Conservation (phyloP, 2,113 vertebrate genomes). For the Microtus richardsoni region DNA sequence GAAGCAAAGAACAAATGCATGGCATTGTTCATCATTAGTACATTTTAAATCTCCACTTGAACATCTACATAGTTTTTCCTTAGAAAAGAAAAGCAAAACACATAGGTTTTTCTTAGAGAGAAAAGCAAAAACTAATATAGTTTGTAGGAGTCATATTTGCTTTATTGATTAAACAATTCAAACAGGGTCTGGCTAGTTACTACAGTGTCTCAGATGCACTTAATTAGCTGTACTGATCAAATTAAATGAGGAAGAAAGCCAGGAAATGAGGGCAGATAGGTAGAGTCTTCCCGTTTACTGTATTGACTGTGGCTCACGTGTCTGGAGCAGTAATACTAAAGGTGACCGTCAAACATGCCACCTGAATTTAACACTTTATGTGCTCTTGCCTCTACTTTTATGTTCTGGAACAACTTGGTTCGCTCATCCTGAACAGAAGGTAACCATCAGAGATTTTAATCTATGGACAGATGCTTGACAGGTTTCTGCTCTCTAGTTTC, state of each 20-base stretch:
- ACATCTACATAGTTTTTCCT: not conserved
- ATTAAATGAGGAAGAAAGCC: not conserved
- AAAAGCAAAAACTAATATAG: slow-evolving; percentile 56
- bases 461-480: not conserved
- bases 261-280: not conserved
- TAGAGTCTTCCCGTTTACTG: not conserved
- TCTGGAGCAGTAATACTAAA: not conserved
- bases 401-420: not conserved
- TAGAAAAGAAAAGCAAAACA: not conserved
- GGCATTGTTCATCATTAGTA: not conserved
- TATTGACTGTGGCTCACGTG: not conserved
- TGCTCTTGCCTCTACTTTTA: not conserved
- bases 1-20: not conserved
- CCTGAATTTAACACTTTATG: not conserved
- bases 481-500: not conserved
- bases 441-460: not conserved
- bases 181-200: slow-evolving; percentile 21
- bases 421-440: not conserved
- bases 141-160: slow-evolving; percentile 53
- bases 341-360: not conserved
- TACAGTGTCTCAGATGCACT: slow-evolving; percentile 1
- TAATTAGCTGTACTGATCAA: slow-evolving; percentile 29
- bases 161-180: slow-evolving; percentile 75
- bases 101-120: not conserved
- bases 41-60: slow-evolving; percentile 39